A percentile compares a stretch with the other conserved stretches of the same genome.
Evolutionary conservation across 2,113 vertebrate genomes (phyloP).

Genomic region (Pterocles burchelli): DNA sequence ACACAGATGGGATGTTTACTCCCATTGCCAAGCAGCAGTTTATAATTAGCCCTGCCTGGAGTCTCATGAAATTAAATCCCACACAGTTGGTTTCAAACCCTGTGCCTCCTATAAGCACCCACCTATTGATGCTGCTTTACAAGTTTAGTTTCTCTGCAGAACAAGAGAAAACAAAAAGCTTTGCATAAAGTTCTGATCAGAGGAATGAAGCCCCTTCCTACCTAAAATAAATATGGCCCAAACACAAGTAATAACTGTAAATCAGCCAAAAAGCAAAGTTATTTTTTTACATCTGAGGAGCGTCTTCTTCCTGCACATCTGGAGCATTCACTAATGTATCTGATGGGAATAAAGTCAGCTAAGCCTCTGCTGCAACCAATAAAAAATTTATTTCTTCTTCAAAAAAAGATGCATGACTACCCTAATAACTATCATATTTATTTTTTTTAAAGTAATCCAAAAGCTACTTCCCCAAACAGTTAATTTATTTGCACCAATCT

Average conservation of each 20-base stretch:
- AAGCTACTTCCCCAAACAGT: neutral
- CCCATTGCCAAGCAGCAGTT: neutral
- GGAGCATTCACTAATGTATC: neutral
- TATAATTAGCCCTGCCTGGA: constrained; percentile 44
- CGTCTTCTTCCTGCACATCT: neutral
- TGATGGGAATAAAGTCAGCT: neutral
- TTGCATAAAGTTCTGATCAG: neutral
- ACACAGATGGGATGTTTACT: neutral
- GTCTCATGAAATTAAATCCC: neutral
- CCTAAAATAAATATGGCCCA: neutral
- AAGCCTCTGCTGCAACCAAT: neutral
- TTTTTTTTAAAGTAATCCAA: neutral
- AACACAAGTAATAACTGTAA: neutral
- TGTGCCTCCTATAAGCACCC: neutral
- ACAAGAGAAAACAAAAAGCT: neutral
- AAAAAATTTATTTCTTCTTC: neutral
- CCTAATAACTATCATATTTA: neutral
- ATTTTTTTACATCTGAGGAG: neutral
- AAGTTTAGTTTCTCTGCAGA: neutral
- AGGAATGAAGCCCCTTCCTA: neutral
- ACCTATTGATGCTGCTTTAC: neutral
- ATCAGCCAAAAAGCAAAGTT: neutral
- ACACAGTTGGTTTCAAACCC: neutral
- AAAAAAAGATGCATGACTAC: neutral
- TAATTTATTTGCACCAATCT: neutral